A percentile compares a stretch with the other conserved stretches of the same genome.
Conservation (phyloP, 2,113 vertebrate species). For the Corythoichthys haematopterus region DNA sequence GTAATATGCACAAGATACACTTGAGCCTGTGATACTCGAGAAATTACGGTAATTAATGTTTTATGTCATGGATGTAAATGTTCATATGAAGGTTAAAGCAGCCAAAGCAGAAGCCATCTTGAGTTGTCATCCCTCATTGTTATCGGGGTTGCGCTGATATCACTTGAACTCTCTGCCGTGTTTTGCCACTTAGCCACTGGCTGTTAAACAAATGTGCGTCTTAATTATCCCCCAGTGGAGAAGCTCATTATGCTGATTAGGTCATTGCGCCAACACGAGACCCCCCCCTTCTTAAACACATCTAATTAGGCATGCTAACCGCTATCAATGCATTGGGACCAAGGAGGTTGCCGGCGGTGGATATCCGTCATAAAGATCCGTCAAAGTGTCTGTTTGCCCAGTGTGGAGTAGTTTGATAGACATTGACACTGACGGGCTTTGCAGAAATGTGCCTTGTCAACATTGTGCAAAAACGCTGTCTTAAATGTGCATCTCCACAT, state of each 20-base stretch:
- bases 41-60: neutral
- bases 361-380: slow-evolving; percentile 58
- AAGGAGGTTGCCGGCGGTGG: slow-evolving; percentile 26
- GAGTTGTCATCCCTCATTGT: slow-evolving; percentile 30
- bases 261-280: slow-evolving; percentile 54
- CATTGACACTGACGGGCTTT: slow-evolving; percentile 30
- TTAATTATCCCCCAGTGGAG: slow-evolving; percentile 68
- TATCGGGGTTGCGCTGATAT: slow-evolving; percentile 21
- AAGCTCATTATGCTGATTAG: slow-evolving; percentile 66
- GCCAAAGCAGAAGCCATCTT: slow-evolving; percentile 19
- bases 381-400: slow-evolving; percentile 25
- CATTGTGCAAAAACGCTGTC: slow-evolving; percentile 5
- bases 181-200: slow-evolving; percentile 37
- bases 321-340: slow-evolving; percentile 33
- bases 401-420: slow-evolving; percentile 24
- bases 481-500: neutral
- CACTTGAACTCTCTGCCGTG: slow-evolving; percentile 44
- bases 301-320: slow-evolving; percentile 64
- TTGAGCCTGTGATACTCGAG: too few relatives aligned
- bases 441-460: slow-evolving; percentile 13
- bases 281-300: slow-evolving; percentile 33
- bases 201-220: slow-evolving; percentile 58
- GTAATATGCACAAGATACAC: too few relatives aligned
- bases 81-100: slow-evolving; percentile 35
- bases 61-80: neutral